These are phyloP conservation scores for Brassicogethes aeneus DNA, from an alignment of 2,888 invertebrate species.

Conservation along the genomic window DNA sequence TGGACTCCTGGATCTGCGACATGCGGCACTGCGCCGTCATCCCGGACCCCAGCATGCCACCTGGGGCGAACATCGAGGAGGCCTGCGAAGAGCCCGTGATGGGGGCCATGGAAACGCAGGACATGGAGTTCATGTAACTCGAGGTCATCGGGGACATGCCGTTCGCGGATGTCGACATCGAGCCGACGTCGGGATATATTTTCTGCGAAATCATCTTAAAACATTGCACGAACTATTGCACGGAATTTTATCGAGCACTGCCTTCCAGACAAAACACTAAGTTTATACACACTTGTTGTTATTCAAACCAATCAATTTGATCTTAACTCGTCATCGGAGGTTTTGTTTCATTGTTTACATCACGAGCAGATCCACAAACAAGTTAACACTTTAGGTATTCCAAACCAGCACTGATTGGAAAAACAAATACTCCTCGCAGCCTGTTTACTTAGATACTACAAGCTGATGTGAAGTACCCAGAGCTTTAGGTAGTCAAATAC, in stretches of 20 bases:
- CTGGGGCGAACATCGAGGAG: conserved; percentile 44
- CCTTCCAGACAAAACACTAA: conserved; percentile 6
- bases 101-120: conserved; percentile 56
- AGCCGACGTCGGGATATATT: conserved; percentile 61
- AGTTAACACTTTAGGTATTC: conserved; percentile 45
- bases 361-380: conserved; percentile 43
- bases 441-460: conserved; percentile 46
- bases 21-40: conserved; percentile 37
- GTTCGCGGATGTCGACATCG: conserved; percentile 58
- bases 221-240: conserved; percentile 18
- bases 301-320: conserved; percentile 34
- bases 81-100: conserved; percentile 56
- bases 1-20: conserved; percentile 53
- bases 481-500: conserved; percentile 44
- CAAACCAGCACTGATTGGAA: conserved; percentile 48
- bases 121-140: conserved; percentile 74
- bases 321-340: conserved; percentile 41
- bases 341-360: conserved; percentile 45
- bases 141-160: conserved; percentile 70
- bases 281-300: conserved; percentile 13
- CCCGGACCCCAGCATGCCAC: conserved; percentile 39
- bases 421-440: conserved; percentile 47
- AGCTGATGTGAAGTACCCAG: conserved; percentile 43
- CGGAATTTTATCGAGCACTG: conserved; percentile 11
- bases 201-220: conserved; percentile 54